phyloP scores from a whole-genome alignment of 2,113 vertebrate genomes.

The Thomomys bottae region DNA sequence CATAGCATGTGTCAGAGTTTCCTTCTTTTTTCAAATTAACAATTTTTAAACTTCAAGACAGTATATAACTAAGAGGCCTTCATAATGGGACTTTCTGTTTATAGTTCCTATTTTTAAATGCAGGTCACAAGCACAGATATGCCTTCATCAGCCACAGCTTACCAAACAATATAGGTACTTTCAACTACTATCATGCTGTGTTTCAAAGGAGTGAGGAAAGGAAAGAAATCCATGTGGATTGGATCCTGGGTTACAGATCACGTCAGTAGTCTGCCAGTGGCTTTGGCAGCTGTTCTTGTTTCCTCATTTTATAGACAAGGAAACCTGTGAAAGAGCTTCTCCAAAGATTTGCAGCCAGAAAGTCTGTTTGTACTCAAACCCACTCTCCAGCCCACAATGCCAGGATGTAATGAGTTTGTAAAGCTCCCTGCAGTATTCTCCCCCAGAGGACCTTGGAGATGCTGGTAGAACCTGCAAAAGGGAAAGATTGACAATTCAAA shows the following conservation, averaged over 20 bases:
- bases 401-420: not conserved
- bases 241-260: not conserved
- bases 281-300: not conserved
- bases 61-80: not conserved
- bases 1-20: too few relatives aligned
- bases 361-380: not conserved
- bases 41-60: not conserved
- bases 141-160: not conserved
- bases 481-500: not conserved
- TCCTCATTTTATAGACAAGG: not conserved
- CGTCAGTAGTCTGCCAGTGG: too few relatives aligned
- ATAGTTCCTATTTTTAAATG: not conserved
- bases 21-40: too few relatives aligned
- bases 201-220: not conserved
- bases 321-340: not conserved
- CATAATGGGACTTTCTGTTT: not conserved
- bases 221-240: fast-evolving
- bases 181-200: not conserved
- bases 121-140: not conserved
- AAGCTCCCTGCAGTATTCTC: not conserved
- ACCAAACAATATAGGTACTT: not conserved
- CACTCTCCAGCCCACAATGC: not conserved
- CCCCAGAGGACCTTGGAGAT: not conserved
- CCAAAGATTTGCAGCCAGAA: not conserved
- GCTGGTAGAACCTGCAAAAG: not conserved